Evolutionary conservation across 2,797 vertebrate genomes (phyloP).

Genomic region (Etheostoma perlongum): DNA sequence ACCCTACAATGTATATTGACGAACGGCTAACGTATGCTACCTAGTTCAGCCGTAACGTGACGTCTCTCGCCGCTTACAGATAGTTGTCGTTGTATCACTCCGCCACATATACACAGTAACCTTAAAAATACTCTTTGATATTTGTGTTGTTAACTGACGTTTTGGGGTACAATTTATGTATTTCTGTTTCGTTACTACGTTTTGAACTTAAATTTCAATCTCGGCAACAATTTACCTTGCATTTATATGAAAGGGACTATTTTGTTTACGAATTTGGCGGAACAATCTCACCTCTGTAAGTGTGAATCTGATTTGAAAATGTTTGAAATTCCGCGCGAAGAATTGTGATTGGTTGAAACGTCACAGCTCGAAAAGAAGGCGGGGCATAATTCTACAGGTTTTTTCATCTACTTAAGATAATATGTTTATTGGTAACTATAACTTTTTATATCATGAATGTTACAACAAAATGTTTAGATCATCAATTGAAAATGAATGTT

Average conservation of each 20-base stretch:
- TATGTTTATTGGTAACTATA: no score
- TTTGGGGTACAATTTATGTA: rapidly evolving
- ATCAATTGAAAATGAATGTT: no score
- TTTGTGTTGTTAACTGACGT: no score
- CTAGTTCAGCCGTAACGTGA: neutral
- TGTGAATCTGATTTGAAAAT: constrained; percentile 67
- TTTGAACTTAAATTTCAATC: rapidly evolving
- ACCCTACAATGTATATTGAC: neutral
- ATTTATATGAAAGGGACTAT: constrained; percentile 67
- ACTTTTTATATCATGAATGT: no score
- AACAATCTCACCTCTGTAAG: constrained; percentile 38
- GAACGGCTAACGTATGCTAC: constrained; percentile 43
- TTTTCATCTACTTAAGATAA: no score
- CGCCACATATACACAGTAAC: constrained; percentile 34
- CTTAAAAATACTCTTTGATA: no score
- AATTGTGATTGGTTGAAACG: constrained; percentile 65
- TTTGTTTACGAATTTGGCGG: constrained; percentile 80
- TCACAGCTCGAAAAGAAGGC: neutral
- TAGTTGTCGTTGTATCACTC: constrained; percentile 52
- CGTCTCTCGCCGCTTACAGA: neutral
- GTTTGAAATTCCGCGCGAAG: constrained; percentile 88
- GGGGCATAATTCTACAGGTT: neutral
- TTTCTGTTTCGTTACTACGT: rapidly evolving
- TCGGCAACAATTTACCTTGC: rapidly evolving
- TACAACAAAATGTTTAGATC: no score